A percentile compares a stretch with the other conserved stretches of the same genome.
phyloP scores from a whole-genome alignment of 2,113 vertebrate genomes.

The Protobothrops flavoviridis region DNA sequence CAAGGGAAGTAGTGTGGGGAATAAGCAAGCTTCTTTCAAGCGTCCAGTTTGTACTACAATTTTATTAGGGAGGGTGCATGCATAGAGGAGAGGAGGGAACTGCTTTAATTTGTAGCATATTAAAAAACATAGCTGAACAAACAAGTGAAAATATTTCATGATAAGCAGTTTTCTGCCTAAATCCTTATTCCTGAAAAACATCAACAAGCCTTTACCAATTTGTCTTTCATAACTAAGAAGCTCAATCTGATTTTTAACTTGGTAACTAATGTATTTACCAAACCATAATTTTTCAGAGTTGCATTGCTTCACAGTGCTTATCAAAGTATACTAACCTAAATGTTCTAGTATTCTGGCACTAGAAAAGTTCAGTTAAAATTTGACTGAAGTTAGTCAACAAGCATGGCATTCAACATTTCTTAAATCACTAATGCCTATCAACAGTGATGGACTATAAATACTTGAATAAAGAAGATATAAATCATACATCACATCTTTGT shows the following conservation, averaged over 20 bases:
- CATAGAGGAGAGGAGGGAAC: background rate
- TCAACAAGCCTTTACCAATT: background rate
- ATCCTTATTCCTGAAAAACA: background rate
- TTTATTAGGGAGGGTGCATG: background rate
- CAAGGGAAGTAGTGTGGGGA: conserved; percentile 33
- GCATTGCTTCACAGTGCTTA: accelerated
- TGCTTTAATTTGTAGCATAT: background rate
- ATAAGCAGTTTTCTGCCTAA: background rate
- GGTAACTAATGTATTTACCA: background rate
- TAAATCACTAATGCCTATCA: background rate
- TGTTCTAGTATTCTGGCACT: background rate
- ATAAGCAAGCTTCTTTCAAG: conserved; percentile 29
- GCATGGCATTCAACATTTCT: background rate
- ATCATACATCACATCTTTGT: background rate
- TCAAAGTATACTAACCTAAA: background rate
- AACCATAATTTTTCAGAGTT: background rate
- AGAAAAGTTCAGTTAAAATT: accelerated
- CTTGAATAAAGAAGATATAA: background rate
- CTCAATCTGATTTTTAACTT: background rate
- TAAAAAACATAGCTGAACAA: background rate
- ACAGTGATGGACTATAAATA: background rate
- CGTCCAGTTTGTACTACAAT: conserved; percentile 6
- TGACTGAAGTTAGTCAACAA: background rate
- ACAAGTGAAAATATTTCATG: background rate
- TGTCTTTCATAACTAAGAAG: background rate